Percentiles rank a stretch among this genome's conserved stretches.
Evolutionary conservation across 2,113 vertebrate genomes (phyloP).

Genomic region (Rhinoptilus africanus): DNA sequence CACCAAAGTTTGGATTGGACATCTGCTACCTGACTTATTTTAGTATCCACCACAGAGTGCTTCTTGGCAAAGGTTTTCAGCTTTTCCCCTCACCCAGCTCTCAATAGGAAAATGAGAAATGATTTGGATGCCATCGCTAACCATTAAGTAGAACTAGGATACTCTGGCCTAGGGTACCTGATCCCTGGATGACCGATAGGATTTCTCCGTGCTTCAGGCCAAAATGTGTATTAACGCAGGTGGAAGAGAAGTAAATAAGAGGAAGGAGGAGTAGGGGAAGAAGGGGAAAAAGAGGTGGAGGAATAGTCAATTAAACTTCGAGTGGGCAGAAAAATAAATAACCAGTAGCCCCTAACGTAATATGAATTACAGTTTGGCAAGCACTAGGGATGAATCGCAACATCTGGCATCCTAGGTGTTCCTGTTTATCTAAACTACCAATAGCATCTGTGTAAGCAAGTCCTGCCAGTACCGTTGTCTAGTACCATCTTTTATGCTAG

Average conservation of each 20-base stretch:
- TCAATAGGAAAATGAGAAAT: constrained; percentile 63
- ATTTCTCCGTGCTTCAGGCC: constrained; percentile 7
- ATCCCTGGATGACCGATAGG: not conserved
- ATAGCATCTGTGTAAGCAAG: constrained; percentile 56
- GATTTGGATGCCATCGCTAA: constrained; percentile 57
- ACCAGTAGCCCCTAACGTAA: constrained; percentile 25
- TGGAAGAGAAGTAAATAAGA: constrained; percentile 9
- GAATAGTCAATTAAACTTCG: constrained; percentile 2
- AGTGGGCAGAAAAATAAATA: constrained; percentile 54
- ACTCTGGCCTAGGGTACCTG: constrained; percentile 15
- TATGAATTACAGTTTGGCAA: constrained; percentile 60
- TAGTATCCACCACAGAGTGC: constrained; percentile 49
- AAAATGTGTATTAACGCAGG: not conserved
- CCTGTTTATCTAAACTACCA: constrained; percentile 50
- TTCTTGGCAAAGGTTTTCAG: constrained; percentile 65
- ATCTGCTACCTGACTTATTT: constrained; percentile 74
- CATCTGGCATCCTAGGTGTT: constrained; percentile 69
- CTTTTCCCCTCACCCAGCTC: constrained; percentile 51
- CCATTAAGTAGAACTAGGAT: constrained; percentile 36
- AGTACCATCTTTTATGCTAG: not conserved
- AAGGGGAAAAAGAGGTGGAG: not conserved
- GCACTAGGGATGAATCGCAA: constrained; percentile 38
- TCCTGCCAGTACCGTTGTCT: constrained; percentile 14
- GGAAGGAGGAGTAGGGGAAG: not conserved
- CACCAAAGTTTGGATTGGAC: constrained; percentile 70